phyloP scores from a whole-genome alignment of 2,113 vertebrate genomes.

The Capreolus pygargus region DNA sequence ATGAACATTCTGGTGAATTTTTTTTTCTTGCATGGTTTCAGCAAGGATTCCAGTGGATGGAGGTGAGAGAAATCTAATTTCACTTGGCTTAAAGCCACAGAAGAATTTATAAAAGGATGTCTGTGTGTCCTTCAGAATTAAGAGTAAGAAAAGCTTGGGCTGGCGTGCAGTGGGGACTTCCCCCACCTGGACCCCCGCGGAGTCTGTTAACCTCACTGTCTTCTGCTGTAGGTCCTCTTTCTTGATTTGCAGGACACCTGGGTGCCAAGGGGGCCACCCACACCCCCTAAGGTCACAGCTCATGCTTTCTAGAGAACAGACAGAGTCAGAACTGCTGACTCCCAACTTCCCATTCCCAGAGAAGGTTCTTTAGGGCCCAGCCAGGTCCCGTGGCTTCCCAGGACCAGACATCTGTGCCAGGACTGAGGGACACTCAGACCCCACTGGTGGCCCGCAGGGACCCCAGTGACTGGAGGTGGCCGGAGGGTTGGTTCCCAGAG shows the following conservation, averaged over 20 bases:
- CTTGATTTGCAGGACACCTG: no score
- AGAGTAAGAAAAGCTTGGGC: neutral
- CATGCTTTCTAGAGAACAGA: neutral
- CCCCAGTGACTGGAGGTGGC: neutral
- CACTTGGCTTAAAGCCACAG: no score
- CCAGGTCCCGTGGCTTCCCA: rapidly evolving
- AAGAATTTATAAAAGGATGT: no score
- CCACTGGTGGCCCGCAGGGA: rapidly evolving
- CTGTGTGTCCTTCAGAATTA: rapidly evolving
- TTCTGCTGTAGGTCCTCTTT: rapidly evolving
- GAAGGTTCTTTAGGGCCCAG: no score
- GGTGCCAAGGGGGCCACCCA: rapidly evolving
- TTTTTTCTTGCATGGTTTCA: rapidly evolving
- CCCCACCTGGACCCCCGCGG: rapidly evolving
- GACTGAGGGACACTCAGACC: neutral
- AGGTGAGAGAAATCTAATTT: neutral
- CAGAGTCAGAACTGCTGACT: neutral
- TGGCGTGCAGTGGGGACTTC: rapidly evolving
- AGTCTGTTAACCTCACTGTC: rapidly evolving
- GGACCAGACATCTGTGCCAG: neutral
- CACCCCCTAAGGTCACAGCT: rapidly evolving
- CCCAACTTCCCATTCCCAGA: rapidly evolving
- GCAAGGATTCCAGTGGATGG: neutral
- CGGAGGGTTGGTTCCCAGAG: neutral
- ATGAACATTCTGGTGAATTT: rapidly evolving